Conservation (phyloP, 2,888 invertebrate genomes). For the Torymus aiolomorphi region DNA sequence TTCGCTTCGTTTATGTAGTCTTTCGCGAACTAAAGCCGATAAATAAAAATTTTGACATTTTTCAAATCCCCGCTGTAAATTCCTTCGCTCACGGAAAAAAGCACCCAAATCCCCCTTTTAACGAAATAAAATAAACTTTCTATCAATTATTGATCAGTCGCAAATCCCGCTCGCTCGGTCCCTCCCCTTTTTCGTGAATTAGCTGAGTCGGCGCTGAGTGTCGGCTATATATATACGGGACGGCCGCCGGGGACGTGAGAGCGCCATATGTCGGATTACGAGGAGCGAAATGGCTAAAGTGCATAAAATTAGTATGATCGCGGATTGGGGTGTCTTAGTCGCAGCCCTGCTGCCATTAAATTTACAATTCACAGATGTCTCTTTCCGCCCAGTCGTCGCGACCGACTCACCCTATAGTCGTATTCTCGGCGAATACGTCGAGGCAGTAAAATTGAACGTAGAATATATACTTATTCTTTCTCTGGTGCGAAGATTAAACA, state of each 20-base stretch:
- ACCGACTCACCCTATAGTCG: conserved; percentile 11
- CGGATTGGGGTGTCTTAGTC: conserved; percentile 46
- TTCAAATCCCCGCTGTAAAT: not conserved
- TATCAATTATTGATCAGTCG: conserved; percentile 48
- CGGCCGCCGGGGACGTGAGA: conserved; percentile 28
- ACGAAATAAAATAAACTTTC: conserved; percentile 25
- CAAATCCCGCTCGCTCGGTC: conserved; percentile 10
- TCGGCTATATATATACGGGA: not conserved
- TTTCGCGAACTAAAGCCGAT: not conserved
- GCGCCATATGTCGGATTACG: conserved; percentile 56
- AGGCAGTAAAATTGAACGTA: conserved; percentile 10
- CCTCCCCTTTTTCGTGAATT: conserved; percentile 6
- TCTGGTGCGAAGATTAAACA: too few relatives aligned
- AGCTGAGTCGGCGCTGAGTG: conserved; percentile 12
- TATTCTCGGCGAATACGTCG: conserved; percentile 4
- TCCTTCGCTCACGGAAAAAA: conserved; percentile 22
- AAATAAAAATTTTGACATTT: conserved; percentile 13
- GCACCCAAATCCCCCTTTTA: conserved; percentile 18
- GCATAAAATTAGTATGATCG: conserved; percentile 57
- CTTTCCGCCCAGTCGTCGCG: not conserved
- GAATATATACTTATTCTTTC: too few relatives aligned
- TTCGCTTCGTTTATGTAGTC: too few relatives aligned
- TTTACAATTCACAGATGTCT: conserved; percentile 54
- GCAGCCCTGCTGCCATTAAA: conserved; percentile 40
- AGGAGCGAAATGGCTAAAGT: conserved; percentile 53